Percentiles rank a stretch among this genome's conserved stretches.
Evolutionary conservation across 2,797 vertebrate species (phyloP).

Genomic region (Tympanoctomys barrerae): DNA sequence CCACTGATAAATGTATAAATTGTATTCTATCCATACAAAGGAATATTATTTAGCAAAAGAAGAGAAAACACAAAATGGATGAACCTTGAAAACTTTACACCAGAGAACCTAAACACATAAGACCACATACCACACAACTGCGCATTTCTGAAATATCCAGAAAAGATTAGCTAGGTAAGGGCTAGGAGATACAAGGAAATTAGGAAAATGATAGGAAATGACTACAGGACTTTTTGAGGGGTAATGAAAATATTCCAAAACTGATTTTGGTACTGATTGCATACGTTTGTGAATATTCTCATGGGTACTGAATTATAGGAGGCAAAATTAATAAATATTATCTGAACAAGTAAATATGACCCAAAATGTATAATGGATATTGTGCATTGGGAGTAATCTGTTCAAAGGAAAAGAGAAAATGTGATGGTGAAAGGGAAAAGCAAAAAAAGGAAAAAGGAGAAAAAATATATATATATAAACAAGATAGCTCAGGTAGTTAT

Average conservation of each 20-base stretch:
- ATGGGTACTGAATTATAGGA: neutral
- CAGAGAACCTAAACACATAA: constrained; percentile 13
- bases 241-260: constrained; percentile 49
- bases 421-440: neutral
- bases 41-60: constrained; percentile 11
- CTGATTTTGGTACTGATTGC: neutral
- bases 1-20: neutral
- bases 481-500: too few species aligned
- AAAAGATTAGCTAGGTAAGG: neutral
- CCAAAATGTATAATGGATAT: too few species aligned
- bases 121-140: neutral
- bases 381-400: too few species aligned
- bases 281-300: neutral
- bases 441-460: too few species aligned
- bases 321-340: constrained; percentile 7
- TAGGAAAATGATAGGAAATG: neutral
- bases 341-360: too few species aligned
- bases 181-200: neutral
- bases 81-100: neutral
- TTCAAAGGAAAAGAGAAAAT: neutral
- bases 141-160: neutral
- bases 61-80: neutral
- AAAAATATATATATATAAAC: too few species aligned
- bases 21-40: neutral
- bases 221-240: neutral